Evolutionary conservation across 2,113 vertebrate genomes (phyloP).

Genomic region (Sula dactylatra): DNA sequence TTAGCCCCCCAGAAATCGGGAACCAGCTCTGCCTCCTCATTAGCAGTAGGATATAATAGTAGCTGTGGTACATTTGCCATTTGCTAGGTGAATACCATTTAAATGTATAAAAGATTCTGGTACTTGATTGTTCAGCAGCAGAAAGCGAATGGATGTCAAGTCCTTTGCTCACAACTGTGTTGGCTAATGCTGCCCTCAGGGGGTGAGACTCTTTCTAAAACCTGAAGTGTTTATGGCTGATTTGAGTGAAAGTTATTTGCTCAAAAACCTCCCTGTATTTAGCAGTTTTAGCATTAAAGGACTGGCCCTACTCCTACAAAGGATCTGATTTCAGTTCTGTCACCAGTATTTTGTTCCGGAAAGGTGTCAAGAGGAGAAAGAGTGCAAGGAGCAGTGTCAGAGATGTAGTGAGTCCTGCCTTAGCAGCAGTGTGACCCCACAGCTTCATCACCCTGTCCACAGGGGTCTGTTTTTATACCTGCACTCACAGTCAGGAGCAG

Average conservation of each 20-base stretch:
- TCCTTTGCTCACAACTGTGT: slow-evolving; percentile 33
- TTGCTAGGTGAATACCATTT: not conserved
- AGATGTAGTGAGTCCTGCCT: not conserved
- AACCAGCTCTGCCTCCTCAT: not conserved
- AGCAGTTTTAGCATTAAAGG: not conserved
- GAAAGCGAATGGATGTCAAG: not conserved
- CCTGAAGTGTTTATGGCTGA: slow-evolving; percentile 32
- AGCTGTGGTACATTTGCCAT: not conserved
- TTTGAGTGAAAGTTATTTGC: slow-evolving; percentile 35
- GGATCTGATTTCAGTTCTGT: not conserved
- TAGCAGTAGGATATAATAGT: not conserved
- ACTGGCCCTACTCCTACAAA: not conserved
- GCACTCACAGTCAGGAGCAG: not conserved
- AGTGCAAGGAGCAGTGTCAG: not conserved
- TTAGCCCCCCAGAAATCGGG: not conserved
- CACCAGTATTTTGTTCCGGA: not conserved
- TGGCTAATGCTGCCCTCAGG: slow-evolving; percentile 67
- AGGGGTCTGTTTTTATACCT: not conserved
- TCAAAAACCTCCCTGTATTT: not conserved
- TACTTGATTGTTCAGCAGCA: not conserved
- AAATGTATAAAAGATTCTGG: not conserved
- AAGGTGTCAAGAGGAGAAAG: not conserved
- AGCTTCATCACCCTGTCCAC: not conserved
- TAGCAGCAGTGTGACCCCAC: not conserved
- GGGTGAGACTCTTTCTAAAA: slow-evolving; percentile 49